phyloP scores from a whole-genome alignment of 2,797 vertebrate genomes.

The Trachurus trachurus region DNA sequence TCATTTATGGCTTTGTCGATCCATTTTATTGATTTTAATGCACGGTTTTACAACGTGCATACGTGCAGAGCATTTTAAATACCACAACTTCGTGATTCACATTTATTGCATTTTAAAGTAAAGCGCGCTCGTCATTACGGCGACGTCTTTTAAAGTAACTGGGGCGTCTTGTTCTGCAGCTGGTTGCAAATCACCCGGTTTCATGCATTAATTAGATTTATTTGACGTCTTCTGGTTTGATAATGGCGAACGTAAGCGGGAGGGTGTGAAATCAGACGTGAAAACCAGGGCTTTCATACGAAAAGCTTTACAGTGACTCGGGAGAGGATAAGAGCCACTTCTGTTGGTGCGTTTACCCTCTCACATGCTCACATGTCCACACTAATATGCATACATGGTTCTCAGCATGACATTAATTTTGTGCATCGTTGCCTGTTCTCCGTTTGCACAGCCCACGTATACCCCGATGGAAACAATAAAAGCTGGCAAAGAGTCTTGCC shows the following conservation, averaged over 20 bases:
- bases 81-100: conserved; percentile 16
- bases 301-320: conserved; percentile 26
- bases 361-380: neutral
- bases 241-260: conserved; percentile 9
- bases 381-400: conserved; percentile 22
- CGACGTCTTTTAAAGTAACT: neutral
- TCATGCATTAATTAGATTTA: conserved; percentile 35
- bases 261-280: conserved; percentile 34
- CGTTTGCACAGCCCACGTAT: conserved; percentile 3
- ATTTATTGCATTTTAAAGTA: conserved; percentile 43
- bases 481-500: conserved; percentile 43
- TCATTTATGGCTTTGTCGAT: conserved; percentile 35
- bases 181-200: conserved; percentile 7
- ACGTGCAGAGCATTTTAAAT: conserved; percentile 42
- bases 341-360: neutral
- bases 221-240: conserved; percentile 18
- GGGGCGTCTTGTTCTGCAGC: neutral
- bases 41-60: conserved; percentile 34
- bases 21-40: conserved; percentile 64
- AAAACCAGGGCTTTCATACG: conserved; percentile 21
- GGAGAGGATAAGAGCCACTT: conserved; percentile 37
- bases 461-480: conserved; percentile 47
- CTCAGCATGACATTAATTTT: conserved; percentile 63
- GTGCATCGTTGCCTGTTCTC: conserved; percentile 38
- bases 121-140: neutral